Conservation (phyloP, 1,140 invertebrate species). For the Trichomalopsis sarcophagae region DNA sequence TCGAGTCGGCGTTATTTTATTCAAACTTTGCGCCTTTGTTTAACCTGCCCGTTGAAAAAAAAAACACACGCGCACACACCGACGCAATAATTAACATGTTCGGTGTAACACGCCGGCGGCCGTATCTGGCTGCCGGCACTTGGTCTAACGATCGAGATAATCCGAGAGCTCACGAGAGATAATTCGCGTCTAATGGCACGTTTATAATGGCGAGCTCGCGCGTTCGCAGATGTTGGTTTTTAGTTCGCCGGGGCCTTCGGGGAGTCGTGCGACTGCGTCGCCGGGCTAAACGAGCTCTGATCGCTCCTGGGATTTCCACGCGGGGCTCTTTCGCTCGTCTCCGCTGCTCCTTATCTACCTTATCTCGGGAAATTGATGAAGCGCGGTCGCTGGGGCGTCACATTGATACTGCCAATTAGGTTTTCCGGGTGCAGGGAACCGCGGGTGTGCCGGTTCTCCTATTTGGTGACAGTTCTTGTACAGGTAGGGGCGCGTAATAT, state of each 20-base stretch:
- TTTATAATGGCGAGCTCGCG: slow-evolving; percentile 48
- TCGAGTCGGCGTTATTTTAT: too few species aligned
- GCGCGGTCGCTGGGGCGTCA: too few species aligned
- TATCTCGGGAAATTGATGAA: slow-evolving; percentile 35
- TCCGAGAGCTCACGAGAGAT: slow-evolving; percentile 48
- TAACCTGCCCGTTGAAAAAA: too few species aligned
- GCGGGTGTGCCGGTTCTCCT: too few species aligned
- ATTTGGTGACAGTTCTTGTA: too few species aligned
- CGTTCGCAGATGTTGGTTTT: slow-evolving; percentile 51
- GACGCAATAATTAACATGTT: not conserved
- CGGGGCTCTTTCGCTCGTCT: not conserved
- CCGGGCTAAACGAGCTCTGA: slow-evolving; percentile 44
- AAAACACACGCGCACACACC: too few species aligned
- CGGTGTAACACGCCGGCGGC: not conserved
- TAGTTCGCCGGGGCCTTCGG: slow-evolving; percentile 46
- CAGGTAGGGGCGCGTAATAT: too few species aligned
- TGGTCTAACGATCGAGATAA: slow-evolving; percentile 47
- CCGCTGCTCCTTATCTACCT: slow-evolving; percentile 26
- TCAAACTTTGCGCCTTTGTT: too few species aligned
- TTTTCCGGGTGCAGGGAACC: too few species aligned
- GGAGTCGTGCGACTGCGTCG: slow-evolving; percentile 32
- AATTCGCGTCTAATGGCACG: slow-evolving; percentile 58
- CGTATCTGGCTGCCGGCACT: not conserved
- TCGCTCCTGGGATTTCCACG: slow-evolving; percentile 44
- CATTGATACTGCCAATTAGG: too few species aligned